Conservation (phyloP, 2,113 vertebrate genomes). For the Microtus pennsylvanicus region DNA sequence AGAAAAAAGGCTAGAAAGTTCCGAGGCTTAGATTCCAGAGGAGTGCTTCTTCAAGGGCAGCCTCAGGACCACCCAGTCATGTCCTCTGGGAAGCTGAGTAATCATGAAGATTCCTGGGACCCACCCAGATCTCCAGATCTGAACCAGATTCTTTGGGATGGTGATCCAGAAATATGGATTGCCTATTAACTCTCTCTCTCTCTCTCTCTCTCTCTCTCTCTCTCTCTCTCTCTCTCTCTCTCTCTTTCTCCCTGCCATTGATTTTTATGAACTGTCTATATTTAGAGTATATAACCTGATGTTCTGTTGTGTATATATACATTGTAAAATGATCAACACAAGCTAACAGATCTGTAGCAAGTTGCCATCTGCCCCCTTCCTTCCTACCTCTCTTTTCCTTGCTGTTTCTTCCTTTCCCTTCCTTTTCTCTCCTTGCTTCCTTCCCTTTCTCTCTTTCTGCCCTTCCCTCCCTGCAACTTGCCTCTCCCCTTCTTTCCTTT, state of each 20-base stretch:
- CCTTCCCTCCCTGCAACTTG: background rate
- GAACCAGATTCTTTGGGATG: background rate
- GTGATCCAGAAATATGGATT: background rate
- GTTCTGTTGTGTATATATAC: background rate
- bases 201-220: background rate
- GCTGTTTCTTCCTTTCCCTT: background rate
- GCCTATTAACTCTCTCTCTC: background rate
- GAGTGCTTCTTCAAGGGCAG: conserved; percentile 20
- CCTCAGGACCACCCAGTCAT: conserved; percentile 20
- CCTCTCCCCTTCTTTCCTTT: background rate
- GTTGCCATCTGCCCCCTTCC: background rate
- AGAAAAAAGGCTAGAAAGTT: background rate
- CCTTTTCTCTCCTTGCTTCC: background rate
- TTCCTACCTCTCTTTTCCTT: background rate
- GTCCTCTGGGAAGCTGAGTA: background rate
- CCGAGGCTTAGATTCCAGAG: conserved; percentile 5
- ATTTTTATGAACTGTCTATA: background rate
- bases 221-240: background rate
- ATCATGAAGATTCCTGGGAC: conserved; percentile 13
- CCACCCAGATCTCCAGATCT: background rate
- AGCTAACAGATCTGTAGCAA: background rate
- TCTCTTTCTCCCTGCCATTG: background rate
- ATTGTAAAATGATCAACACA: background rate
- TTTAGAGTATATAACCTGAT: background rate
- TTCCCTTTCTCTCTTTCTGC: no score